A percentile compares a stretch with the other conserved stretches of the same genome.
Conservation (phyloP, 2,888 invertebrate genomes). For the Philaethria dido region DNA sequence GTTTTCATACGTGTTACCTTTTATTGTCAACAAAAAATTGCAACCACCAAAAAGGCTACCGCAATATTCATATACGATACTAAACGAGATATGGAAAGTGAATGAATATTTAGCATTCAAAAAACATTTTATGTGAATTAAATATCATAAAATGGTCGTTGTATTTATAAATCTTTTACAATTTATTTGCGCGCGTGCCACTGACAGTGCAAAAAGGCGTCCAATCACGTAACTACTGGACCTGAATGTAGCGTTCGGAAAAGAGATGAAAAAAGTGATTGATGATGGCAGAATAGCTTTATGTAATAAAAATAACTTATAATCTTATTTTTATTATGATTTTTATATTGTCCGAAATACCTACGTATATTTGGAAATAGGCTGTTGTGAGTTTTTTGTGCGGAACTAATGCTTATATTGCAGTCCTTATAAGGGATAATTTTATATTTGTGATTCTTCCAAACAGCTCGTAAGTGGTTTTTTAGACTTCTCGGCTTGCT, state of each 20-base stretch:
- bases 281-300: conserved; percentile 4
- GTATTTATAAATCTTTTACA: conserved; percentile 7
- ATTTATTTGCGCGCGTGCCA: conserved; percentile 9
- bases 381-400: too few species aligned
- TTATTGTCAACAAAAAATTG: not conserved
- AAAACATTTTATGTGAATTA: conserved; percentile 5
- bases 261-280: conserved; percentile 20
- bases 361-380: not conserved
- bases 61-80: not conserved
- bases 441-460: too few species aligned
- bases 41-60: not conserved
- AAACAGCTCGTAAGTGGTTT: too few species aligned
- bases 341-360: not conserved
- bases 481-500: too few species aligned
- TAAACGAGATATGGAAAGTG: not conserved
- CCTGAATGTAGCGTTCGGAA: conserved; percentile 11
- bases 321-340: not conserved
- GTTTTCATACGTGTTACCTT: not conserved
- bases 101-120: not conserved
- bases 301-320: not conserved
- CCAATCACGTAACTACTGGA: conserved; percentile 11
- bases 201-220: conserved; percentile 18
- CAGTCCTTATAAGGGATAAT: too few species aligned
- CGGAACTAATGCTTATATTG: too few species aligned
- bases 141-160: conserved; percentile 8